Percentiles rank a stretch among this genome's conserved stretches.
These are phyloP conservation scores for Diplosoma virens DNA, from an alignment of 23 tunicate species.

Conservation along the genomic window DNA sequence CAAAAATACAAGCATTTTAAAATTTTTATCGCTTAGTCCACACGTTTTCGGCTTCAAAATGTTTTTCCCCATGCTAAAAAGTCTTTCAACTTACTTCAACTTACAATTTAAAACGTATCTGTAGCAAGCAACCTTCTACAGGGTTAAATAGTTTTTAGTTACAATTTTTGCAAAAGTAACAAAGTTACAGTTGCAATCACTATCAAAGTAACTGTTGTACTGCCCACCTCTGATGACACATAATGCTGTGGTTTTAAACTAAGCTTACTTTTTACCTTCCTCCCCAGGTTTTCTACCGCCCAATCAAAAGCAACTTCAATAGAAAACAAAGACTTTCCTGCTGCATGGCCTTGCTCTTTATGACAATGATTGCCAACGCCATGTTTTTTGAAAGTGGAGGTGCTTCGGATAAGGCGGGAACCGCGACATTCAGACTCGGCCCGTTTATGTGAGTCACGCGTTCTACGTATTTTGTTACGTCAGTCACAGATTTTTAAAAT, in stretches of 20 bases:
- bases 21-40: no score
- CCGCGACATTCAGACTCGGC: slow-evolving; percentile 64
- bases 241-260: no score
- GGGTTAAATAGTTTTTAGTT: no score
- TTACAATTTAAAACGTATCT: background rate
- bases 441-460: slow-evolving; percentile 74
- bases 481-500: background rate
- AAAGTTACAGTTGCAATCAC: no score
- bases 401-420: slow-evolving; percentile 55
- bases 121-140: background rate
- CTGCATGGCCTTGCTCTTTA: slow-evolving; percentile 75
- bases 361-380: slow-evolving; percentile 98
- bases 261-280: no score
- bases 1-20: no score
- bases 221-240: no score
- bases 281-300: slow-evolving; percentile 87
- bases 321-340: slow-evolving; percentile 82
- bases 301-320: slow-evolving; percentile 82
- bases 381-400: slow-evolving; percentile 85
- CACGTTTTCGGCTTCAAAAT: no score
- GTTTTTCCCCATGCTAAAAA: no score
- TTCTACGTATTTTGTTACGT: background rate
- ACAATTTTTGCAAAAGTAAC: no score
- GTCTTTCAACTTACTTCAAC: background rate
- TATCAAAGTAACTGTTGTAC: no score